Percentiles rank a stretch among this genome's conserved stretches.
Evolutionary conservation across 2,888 invertebrate species (phyloP).

Genomic region (Drosophila histrio): DNA sequence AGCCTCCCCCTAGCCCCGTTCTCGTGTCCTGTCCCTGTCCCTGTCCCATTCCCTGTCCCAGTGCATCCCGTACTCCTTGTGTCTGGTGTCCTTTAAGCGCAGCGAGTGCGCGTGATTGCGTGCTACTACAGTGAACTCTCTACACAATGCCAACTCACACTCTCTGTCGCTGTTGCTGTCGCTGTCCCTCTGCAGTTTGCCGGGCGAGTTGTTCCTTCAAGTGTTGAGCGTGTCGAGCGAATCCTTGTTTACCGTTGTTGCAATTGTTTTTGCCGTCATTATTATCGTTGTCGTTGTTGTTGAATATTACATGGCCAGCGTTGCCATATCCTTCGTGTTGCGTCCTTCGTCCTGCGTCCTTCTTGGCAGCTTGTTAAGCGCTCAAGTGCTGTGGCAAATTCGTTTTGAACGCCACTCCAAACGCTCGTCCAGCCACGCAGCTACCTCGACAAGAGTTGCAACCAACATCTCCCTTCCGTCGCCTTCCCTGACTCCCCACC

Average conservation of each 20-base stretch:
- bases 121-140: conserved; percentile 45
- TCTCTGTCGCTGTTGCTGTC: not conserved
- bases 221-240: conserved; percentile 77
- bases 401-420: conserved; percentile 77
- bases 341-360: conserved; percentile 40
- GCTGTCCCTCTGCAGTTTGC: not conserved
- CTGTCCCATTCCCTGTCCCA: not conserved
- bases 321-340: conserved; percentile 32
- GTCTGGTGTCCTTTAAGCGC: conserved; percentile 32
- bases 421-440: conserved; percentile 52
- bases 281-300: conserved; percentile 59
- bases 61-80: not conserved
- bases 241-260: conserved; percentile 79
- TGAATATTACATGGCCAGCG: conserved; percentile 59
- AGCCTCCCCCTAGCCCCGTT: conserved; percentile 6
- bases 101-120: conserved; percentile 72
- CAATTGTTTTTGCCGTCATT: conserved; percentile 76
- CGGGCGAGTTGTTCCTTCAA: conserved; percentile 54
- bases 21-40: not conserved
- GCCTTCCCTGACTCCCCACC: not conserved
- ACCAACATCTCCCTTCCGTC: not conserved
- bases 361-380: conserved; percentile 72
- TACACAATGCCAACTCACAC: conserved; percentile 9
- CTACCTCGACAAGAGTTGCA: conserved; percentile 6
- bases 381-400: conserved; percentile 80